Evolutionary conservation across 2,888 invertebrate genomes (phyloP), one percentile per base, ranked within the genome.

Genomic region (Molorchus minor): DNA sequence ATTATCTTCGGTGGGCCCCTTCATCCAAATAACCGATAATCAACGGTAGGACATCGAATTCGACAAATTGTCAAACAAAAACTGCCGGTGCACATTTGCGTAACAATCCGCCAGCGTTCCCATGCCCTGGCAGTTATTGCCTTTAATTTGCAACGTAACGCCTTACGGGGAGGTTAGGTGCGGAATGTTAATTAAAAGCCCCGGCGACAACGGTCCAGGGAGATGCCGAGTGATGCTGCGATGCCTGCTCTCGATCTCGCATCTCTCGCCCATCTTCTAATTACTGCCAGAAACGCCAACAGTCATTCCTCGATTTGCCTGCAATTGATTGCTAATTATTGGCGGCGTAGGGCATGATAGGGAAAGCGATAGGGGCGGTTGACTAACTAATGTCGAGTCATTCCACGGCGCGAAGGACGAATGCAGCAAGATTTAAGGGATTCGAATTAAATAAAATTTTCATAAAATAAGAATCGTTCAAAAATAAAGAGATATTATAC

Each of bases 141-240:
- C 80, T 80, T 79, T 79, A 79, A 80, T 80, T 80, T 80, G 80
- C 77, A 79, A 76, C n/a, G 63, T 65, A 68, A 64, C 78, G 77
- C 75, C 76, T 78, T 76, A 72, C 70, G 72, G 71, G 72, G 75
- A 77, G 68, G 79, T 77, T 76, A 79, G 78, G 76, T 77, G 75
- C 70, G 80, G 81, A 80, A 81, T 80, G 80, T 80, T 81, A 80
- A 81, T 80, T 81, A 80, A 80, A 81, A 80, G 78, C 78, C 73
- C 33, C 33, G 33, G 12, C n/a, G 33, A 33, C 41, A 16, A 52
- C 52, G 41, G 52, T 52, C 52, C 52, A 52, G 52, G 41, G 41
- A 40, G 52, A 41, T 49, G 36, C 59, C 49, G 46, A 55, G 45
- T 59, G 59, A 59, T 56, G 45, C 52, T 47, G n/a, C n/a, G 56